Evolutionary conservation across 2,888 invertebrate species (phyloP).

Genomic region (Diaprepes abbreviatus): DNA sequence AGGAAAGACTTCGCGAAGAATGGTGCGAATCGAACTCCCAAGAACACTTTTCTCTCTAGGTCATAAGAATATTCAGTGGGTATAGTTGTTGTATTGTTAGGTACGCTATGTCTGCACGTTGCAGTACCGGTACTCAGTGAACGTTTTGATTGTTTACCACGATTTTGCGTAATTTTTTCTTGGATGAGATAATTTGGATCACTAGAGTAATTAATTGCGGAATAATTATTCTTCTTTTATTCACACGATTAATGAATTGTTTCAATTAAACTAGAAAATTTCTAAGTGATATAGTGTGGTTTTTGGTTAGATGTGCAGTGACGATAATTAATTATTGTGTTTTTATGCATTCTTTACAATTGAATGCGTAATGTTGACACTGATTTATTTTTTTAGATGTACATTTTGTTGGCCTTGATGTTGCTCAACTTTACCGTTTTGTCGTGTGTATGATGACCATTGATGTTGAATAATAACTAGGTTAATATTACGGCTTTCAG

Average conservation of each 20-base stretch:
- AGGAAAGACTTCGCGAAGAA: conserved; percentile 49
- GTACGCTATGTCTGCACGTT: conserved; percentile 42
- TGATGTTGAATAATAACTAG: no score
- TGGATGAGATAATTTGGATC: conserved; percentile 14
- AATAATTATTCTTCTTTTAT: background rate
- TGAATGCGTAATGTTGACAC: background rate
- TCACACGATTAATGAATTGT: background rate
- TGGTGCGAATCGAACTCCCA: conserved; percentile 44
- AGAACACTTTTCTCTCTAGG: conserved; percentile 51
- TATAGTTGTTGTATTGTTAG: conserved; percentile 45
- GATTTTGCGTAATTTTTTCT: conserved; percentile 34
- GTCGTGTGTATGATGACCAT: no score
- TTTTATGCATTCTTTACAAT: background rate
- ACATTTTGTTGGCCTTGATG: no score
- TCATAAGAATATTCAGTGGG: conserved; percentile 50
- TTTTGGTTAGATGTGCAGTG: background rate
- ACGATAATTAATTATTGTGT: background rate
- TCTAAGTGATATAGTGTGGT: background rate
- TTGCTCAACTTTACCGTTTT: no score
- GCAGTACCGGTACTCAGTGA: conserved; percentile 37
- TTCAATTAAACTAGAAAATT: background rate
- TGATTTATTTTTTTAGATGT: no score
- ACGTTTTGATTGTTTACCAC: conserved; percentile 22
- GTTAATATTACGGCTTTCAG: no score
- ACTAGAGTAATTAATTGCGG: background rate